Percentiles rank a stretch among this genome's conserved stretches.
phyloP scores from a whole-genome alignment of 1,140 invertebrate genomes.

The Rhagoletis pomonella region DNA sequence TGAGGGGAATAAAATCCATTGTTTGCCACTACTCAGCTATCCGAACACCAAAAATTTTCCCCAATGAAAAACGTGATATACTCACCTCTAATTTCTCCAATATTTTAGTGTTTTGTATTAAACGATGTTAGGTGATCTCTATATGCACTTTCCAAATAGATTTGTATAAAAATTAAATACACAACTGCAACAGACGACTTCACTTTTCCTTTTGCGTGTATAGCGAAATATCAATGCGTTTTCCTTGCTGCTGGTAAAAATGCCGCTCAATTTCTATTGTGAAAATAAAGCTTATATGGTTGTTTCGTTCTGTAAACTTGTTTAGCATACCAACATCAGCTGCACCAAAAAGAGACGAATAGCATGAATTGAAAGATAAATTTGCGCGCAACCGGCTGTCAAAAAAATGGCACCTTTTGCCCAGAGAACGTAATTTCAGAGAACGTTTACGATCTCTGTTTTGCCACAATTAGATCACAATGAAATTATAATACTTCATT shows the following conservation, averaged over 20 bases:
- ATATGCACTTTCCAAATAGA: background rate
- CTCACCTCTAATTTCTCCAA: background rate
- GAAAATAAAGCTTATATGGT: background rate
- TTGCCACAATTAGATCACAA: too few relatives aligned
- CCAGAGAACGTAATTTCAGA: too few relatives aligned
- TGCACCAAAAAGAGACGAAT: background rate
- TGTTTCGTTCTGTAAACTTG: background rate
- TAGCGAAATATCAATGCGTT: conserved; percentile 42
- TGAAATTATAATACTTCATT: too few relatives aligned
- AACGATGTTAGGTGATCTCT: too few relatives aligned
- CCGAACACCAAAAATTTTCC: background rate
- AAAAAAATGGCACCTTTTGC: background rate
- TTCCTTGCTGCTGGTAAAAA: conserved; percentile 16
- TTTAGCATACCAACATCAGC: too few relatives aligned
- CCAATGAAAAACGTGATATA: background rate
- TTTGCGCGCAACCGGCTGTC: conserved; percentile 19
- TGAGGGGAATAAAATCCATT: too few relatives aligned
- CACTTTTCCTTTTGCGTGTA: background rate
- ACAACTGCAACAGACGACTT: background rate
- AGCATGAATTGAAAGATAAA: background rate
- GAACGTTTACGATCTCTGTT: too few relatives aligned
- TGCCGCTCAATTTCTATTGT: conserved; percentile 14
- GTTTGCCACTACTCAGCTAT: too few relatives aligned
- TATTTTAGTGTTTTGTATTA: too few relatives aligned
- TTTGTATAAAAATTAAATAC: background rate